Base-by-base conservation (phyloP, 2,797 vertebrate species). In the Myiotriccus ornatus region DNA sequence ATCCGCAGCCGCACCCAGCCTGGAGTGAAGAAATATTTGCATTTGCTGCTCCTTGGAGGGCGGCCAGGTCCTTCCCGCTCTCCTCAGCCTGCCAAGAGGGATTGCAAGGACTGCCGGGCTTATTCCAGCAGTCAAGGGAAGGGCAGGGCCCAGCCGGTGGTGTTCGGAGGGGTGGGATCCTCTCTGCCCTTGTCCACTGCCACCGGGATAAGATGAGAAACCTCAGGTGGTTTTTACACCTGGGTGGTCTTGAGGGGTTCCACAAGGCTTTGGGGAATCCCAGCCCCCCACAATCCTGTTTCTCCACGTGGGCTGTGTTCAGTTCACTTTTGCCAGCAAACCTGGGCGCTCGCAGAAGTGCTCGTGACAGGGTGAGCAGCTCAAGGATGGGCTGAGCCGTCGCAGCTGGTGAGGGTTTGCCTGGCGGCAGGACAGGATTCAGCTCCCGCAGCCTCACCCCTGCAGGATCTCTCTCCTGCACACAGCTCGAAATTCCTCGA, bases 1-100 rank as follows among this genome's bases (percentile, higher is more conserved):
- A 95, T 87, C 79, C 57, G 3, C 0, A 0, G 76, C 93, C 75
- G 28, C 93, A 83, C 92, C 92, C 93, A 80, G 84, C 62, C 60
- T 35, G 57, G 87, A 95, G 78, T 94, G 90, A 93, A 94, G 95
- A 94, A 95, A 93, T 95, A 91, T 73, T 95, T 92, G 81, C 90
- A 37, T 97, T 95, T 95, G 79, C 82, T 90, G 91, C 92, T 95
- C 81, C 68, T 93, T 95, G 95, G 96, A 94, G 95, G 44, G 64
- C 64, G 78, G 92, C 93, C 95, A 96, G 57, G 28, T 43, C 73
- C 92, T 91, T 90, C 82, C 92, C 3, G 9, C 64, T 87, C 78
- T 52, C 81, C 69, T 59, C 7, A 5, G 70, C 55, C 55, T 90
- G 92, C 96, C 96, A 85, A 64, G 63, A 90, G 62, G 84, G 78